Evolutionary conservation across 1,140 invertebrate species (phyloP).

Genomic region (Heliconius eleuchia): DNA sequence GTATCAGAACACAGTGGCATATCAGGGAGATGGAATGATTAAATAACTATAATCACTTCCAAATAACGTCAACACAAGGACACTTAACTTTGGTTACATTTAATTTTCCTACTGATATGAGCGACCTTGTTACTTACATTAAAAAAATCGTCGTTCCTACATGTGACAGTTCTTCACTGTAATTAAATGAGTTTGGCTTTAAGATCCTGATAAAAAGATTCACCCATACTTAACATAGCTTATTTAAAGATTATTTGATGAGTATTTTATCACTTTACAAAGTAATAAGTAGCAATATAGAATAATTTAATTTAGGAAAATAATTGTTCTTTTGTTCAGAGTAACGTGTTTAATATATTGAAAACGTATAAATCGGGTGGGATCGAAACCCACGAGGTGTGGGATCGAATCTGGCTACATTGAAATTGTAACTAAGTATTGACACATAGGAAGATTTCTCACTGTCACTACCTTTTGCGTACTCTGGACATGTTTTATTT

Average conservation of each 20-base stretch:
- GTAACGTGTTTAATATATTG: too few relatives aligned
- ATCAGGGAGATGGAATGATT: not conserved
- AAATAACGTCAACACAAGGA: not conserved
- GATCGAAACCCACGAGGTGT: too few relatives aligned
- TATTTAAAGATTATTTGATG: not conserved
- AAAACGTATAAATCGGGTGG: too few relatives aligned
- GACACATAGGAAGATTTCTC: not conserved
- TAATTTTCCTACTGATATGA: constrained; percentile 3
- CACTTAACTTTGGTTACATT: not conserved
- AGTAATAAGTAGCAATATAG: not conserved
- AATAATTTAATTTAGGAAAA: not conserved
- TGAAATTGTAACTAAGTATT: too few relatives aligned
- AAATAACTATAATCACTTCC: constrained; percentile 4
- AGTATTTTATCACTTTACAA: not conserved
- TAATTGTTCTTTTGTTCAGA: not conserved
- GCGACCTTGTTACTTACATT: not conserved
- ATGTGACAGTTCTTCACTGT: not conserved
- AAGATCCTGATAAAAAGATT: not conserved
- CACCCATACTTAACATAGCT: not conserved
- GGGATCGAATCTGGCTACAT: too few relatives aligned
- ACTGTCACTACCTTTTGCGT: not conserved
- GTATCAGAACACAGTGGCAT: not conserved
- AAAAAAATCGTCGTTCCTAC: not conserved
- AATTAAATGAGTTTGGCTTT: not conserved
- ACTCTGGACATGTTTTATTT: not conserved